A percentile compares a stretch with the other conserved stretches of the same genome.
These are phyloP conservation scores for Chamaea fasciata DNA, from an alignment of 2,113 vertebrate species.

Conservation along the genomic window DNA sequence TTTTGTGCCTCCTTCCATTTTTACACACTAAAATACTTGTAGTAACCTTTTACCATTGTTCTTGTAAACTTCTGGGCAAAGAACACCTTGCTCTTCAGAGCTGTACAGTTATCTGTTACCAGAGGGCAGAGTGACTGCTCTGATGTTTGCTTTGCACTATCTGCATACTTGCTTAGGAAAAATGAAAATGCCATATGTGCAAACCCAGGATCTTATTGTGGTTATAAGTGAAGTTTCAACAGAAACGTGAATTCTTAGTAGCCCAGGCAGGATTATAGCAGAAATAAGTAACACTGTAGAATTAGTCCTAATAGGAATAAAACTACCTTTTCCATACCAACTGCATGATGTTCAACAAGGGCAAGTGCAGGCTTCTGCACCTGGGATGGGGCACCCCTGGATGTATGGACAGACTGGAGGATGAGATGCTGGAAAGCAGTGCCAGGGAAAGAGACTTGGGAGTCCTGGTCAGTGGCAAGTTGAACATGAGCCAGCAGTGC, in stretches of 20 bases:
- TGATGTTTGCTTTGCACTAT: background rate
- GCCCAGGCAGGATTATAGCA: background rate
- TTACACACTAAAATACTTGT: accelerated
- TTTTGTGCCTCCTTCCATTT: background rate
- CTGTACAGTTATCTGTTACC: background rate
- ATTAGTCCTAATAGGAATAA: background rate
- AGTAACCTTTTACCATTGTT: background rate
- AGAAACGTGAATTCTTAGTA: background rate
- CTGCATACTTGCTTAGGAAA: background rate
- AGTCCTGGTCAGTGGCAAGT: accelerated
- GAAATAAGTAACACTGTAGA: background rate
- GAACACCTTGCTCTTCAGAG: background rate
- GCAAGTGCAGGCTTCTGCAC: accelerated
- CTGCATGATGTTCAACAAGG: accelerated
- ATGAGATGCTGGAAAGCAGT: background rate
- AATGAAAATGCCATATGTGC: accelerated
- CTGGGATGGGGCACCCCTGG: accelerated
- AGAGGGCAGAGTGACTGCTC: background rate
- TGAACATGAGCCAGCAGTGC: background rate
- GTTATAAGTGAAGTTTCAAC: background rate
- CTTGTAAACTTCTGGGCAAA: background rate
- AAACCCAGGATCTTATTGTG: background rate
- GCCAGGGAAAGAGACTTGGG: too few relatives aligned
- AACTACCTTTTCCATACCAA: background rate
- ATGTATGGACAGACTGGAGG: accelerated